Conservation (phyloP, 2,888 invertebrate genomes). For the Drosophila limbata region DNA sequence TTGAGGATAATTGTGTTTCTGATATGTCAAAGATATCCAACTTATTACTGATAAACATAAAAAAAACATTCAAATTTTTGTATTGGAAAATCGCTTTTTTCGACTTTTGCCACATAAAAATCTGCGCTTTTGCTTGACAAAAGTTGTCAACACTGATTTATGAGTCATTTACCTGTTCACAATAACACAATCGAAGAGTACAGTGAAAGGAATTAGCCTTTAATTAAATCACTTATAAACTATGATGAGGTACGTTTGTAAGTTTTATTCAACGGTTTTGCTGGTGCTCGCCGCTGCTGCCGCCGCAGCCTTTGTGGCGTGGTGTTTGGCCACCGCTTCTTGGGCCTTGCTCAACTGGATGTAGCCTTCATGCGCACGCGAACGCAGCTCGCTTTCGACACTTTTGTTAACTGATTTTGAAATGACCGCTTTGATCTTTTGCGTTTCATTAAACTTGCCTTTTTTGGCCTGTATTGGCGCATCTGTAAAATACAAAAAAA, state of each 20-base stretch:
- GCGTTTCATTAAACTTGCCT: conserved; percentile 87
- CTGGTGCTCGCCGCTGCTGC: conserved; percentile 53
- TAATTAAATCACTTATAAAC: conserved; percentile 9
- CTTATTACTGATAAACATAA: too few species aligned
- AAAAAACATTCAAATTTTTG: too few species aligned
- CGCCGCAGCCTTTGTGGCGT: conserved; percentile 67
- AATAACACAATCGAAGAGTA: background rate
- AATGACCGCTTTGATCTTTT: conserved; percentile 88
- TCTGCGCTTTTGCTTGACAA: too few species aligned
- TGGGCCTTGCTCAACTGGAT: conserved; percentile 86
- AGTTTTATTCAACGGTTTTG: conserved; percentile 42
- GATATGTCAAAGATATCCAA: too few species aligned
- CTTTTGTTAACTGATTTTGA: conserved; percentile 88
- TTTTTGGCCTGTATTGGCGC: conserved; percentile 89
- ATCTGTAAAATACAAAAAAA: conserved; percentile 85
- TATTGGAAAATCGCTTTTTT: too few species aligned
- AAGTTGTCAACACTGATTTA: background rate
- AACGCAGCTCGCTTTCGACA: conserved; percentile 88
- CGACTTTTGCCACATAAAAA: too few species aligned
- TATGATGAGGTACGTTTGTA: background rate
- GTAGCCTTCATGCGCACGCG: conserved; percentile 86
- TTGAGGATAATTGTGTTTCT: too few species aligned
- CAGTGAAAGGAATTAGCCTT: background rate
- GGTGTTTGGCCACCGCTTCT: conserved; percentile 86
- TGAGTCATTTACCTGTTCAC: background rate